A percentile compares a stretch with the other conserved stretches of the same genome.
Conservation (phyloP, 2,113 vertebrate species). For the Ia io region DNA sequence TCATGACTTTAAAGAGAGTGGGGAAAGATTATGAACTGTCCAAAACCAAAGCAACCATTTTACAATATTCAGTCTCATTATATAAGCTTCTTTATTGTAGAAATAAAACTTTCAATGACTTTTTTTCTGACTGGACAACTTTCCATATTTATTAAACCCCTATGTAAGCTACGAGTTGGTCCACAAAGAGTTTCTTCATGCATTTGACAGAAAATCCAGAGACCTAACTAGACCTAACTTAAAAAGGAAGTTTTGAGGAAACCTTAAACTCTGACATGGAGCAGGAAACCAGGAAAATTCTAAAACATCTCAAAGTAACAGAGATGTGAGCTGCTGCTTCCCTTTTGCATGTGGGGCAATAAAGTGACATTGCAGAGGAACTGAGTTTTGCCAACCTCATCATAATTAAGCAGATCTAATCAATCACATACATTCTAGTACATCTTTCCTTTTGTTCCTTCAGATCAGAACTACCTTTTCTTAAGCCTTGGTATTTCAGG, state of each 20-base stretch:
- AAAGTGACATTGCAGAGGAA: too few relatives aligned
- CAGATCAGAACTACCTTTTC: slow-evolving; percentile 5
- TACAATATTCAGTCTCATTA: neutral
- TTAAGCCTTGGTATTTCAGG: slow-evolving; percentile 15
- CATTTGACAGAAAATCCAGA: neutral
- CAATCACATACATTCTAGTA: neutral
- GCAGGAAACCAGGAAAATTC: neutral
- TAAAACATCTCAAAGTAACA: neutral
- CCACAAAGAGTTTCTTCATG: neutral
- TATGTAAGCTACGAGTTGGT: neutral
- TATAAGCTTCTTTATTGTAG: neutral
- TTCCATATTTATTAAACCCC: neutral
- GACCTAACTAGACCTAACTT: neutral
- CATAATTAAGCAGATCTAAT: neutral
- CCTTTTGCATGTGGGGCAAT: neutral
- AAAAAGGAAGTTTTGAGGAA: neutral
- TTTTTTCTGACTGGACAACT: neutral
- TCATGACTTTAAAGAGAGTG: neutral
- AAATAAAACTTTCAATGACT: neutral
- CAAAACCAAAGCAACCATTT: neutral
- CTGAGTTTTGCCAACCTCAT: neutral
- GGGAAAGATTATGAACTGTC: neutral
- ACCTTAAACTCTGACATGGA: neutral
- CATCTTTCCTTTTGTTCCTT: slow-evolving; percentile 17
- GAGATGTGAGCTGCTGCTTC: neutral